Evolutionary conservation across 2,888 invertebrate species (phyloP).

Genomic region (Ypsolopha scabrella): DNA sequence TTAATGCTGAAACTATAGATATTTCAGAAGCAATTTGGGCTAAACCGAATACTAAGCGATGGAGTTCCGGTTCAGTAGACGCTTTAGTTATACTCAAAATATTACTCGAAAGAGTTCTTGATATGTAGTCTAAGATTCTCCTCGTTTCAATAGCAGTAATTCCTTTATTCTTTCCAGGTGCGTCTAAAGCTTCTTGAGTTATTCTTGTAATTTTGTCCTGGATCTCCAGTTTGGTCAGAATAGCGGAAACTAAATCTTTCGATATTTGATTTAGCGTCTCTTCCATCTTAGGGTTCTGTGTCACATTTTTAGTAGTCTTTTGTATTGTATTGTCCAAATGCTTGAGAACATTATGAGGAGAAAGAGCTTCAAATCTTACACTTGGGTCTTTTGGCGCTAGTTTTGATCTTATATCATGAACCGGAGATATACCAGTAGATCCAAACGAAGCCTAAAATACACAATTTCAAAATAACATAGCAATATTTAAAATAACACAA

Average conservation of each 20-base stretch:
- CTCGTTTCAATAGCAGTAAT: slow-evolving; percentile 60
- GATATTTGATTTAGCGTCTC: slow-evolving; percentile 53
- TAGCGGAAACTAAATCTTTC: slow-evolving; percentile 54
- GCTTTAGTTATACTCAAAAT: slow-evolving; percentile 50
- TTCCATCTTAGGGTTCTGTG: slow-evolving; percentile 54
- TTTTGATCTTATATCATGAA: slow-evolving; percentile 48
- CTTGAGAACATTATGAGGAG: slow-evolving; percentile 46
- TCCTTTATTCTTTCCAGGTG: slow-evolving; percentile 54
- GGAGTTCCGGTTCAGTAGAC: slow-evolving; percentile 59
- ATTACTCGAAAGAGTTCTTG: slow-evolving; percentile 52
- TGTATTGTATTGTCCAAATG: slow-evolving; percentile 46
- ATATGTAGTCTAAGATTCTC: slow-evolving; percentile 58
- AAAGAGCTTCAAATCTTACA: slow-evolving; percentile 21
- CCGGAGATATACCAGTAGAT: slow-evolving; percentile 48
- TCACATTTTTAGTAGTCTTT: slow-evolving; percentile 50
- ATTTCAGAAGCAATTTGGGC: slow-evolving; percentile 62
- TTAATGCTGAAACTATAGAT: slow-evolving; percentile 56
- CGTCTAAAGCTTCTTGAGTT: slow-evolving; percentile 54
- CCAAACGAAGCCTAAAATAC: slow-evolving; percentile 5
- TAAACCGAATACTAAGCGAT: slow-evolving; percentile 55
- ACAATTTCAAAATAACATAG: no score
- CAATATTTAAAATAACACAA: no score
- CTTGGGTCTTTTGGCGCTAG: slow-evolving; percentile 20
- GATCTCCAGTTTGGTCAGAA: slow-evolving; percentile 51
- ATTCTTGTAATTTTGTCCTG: slow-evolving; percentile 63